phyloP scores from a whole-genome alignment of 2,113 vertebrate genomes.

The Pterophyllum scalare region DNA sequence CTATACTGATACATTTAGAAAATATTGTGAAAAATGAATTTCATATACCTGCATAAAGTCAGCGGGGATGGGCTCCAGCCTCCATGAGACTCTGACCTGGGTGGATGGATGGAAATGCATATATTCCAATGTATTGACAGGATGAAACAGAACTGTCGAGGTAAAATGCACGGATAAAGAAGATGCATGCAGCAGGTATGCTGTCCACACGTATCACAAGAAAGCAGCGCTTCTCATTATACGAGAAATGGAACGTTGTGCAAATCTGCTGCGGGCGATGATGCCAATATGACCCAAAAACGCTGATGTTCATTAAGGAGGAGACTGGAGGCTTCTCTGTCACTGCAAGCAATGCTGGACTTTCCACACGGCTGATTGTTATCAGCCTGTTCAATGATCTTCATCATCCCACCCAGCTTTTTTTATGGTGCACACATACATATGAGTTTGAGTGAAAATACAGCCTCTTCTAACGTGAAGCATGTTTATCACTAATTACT shows the following conservation, averaged over 20 bases:
- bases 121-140: neutral
- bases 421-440: too few species aligned
- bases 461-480: too few species aligned
- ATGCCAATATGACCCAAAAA: too few species aligned
- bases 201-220: too few species aligned
- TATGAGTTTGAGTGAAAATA: too few species aligned
- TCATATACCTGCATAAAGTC: neutral
- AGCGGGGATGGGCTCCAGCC: neutral
- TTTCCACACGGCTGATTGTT: neutral
- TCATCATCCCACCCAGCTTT: neutral
- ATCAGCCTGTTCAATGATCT: fast-evolving
- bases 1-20: neutral
- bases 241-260: too few species aligned
- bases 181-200: neutral
- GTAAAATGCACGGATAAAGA: neutral
- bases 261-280: too few species aligned
- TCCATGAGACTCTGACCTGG: too few species aligned
- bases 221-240: too few species aligned
- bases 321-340: neutral
- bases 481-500: too few species aligned
- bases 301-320: neutral
- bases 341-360: fast-evolving
- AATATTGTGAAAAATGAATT: neutral
- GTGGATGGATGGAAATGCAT: neutral
- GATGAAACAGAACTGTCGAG: neutral